Evolutionary conservation across 2,888 invertebrate species (phyloP), one percentile per base, ranked within the genome.

Genomic region (Mamestra brassicae): DNA sequence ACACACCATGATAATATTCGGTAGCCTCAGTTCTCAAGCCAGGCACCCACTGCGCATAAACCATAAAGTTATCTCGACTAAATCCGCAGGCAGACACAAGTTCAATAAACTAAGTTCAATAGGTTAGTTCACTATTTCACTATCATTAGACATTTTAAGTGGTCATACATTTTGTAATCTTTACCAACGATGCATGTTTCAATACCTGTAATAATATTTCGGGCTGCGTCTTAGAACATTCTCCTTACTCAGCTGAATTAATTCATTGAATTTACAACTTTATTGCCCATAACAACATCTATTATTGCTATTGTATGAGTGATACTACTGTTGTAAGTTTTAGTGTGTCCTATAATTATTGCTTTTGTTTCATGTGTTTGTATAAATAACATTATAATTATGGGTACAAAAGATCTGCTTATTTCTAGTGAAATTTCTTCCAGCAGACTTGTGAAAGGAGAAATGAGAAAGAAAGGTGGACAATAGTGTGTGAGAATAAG

Each of bases 111-210:
- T 52, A 45, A 80, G 84, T 76, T 84, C 86, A 84, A 74, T 62
- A 85, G 85, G 80, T 85, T 73, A 69, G 72, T 57, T 76, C 69
- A 75, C 70, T 62, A 79, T 83, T 84, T 83, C 80, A 68, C 76
- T 79, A 83, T 58, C 72, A 68, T 76, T 57, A 76, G 69, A 76
- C 66, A 72, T 67, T 67, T 73, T 84, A 85, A 77, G 84, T 84
- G 84, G 73, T 63, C 61, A 50, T 83, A 74, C 71, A 77, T 84
- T 70, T 77, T 80, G 84, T 73, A 84, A 85, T 73, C 15, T 45
- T 42, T 62, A n/a, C 42, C 50, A 54, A 54, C 45, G 26, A 36
- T 55, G 57, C 65, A 57, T 54, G 62, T 58, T 52, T 83, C 61
- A 45, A 52, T 73, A 66, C 55, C 3, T 5, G 50, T 54, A 42